Evolutionary conservation across 2,888 invertebrate genomes (phyloP).

Genomic region (Aethes cnicana): DNA sequence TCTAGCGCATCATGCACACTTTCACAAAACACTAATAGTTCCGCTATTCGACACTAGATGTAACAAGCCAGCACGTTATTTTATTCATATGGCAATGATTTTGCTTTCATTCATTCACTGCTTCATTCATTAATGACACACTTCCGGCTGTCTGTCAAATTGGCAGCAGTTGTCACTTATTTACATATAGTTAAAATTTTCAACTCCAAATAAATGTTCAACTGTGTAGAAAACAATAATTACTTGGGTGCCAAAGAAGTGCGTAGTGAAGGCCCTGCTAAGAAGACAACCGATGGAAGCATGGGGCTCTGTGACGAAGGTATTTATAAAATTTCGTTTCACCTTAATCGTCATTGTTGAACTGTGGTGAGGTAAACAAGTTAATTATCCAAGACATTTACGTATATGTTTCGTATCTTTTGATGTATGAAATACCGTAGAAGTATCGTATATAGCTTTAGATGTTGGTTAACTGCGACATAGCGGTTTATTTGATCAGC

Average conservation of each 20-base stretch:
- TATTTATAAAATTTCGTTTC: conserved; percentile 47
- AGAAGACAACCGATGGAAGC: conserved; percentile 25
- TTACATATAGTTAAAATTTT: conserved; percentile 24
- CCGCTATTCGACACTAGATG: conserved; percentile 33
- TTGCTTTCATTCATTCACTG: conserved; percentile 8
- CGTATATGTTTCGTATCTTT: conserved; percentile 38
- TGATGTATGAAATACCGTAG: conserved; percentile 2
- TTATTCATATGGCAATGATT: conserved; percentile 29
- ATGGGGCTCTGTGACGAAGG: conserved; percentile 78
- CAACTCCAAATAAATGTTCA: conserved; percentile 30
- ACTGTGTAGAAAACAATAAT: conserved; percentile 32
- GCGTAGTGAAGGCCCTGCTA: conserved; percentile 16
- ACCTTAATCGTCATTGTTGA: conserved; percentile 34
- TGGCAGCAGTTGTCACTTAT: conserved; percentile 35
- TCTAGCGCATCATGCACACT: too few relatives aligned
- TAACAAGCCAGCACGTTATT: conserved; percentile 6
- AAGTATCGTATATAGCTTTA: conserved; percentile 6
- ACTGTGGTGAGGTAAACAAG: conserved; percentile 59
- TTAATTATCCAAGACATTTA: conserved; percentile 50
- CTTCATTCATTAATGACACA: conserved; percentile 24
- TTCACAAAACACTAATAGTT: neutral
- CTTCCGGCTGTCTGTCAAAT: conserved; percentile 37
- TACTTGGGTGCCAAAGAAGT: conserved; percentile 29
- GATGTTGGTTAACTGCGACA: conserved; percentile 7
- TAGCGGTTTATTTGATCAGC: conserved; percentile 9